These are phyloP conservation scores for Benitochromis conjunctus DNA, from an alignment of 2,113 vertebrate species.

Conservation along the genomic window DNA sequence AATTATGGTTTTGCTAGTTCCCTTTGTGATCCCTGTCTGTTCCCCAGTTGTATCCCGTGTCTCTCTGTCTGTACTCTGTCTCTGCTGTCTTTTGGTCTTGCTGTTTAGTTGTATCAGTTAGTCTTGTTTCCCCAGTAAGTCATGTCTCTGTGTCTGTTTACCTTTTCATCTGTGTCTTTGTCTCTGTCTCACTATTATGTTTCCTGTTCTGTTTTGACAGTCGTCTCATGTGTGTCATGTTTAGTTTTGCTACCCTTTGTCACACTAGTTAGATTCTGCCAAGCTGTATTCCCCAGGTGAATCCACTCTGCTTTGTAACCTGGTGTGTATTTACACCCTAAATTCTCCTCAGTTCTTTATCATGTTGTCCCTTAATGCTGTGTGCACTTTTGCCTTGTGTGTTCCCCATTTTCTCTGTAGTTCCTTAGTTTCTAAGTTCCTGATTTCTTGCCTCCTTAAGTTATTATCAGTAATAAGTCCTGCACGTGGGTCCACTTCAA, in stretches of 20 bases:
- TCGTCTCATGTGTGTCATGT: background rate
- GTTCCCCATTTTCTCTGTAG: background rate
- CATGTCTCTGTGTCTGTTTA: background rate
- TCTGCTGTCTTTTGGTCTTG: too few relatives aligned
- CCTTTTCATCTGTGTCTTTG: background rate
- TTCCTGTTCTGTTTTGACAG: background rate
- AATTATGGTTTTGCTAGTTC: too few relatives aligned
- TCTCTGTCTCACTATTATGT: background rate
- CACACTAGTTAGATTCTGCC: background rate
- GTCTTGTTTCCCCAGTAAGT: background rate
- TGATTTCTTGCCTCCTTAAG: background rate
- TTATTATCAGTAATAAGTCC: background rate
- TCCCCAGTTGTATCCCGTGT: too few relatives aligned
- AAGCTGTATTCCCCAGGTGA: background rate
- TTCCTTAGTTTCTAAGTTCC: background rate
- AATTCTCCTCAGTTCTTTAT: background rate
- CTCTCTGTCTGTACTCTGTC: too few relatives aligned
- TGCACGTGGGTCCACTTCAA: background rate
- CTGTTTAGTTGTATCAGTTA: background rate
- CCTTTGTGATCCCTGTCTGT: too few relatives aligned
- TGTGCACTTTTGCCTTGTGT: background rate
- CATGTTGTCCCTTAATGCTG: background rate
- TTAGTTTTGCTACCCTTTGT: background rate
- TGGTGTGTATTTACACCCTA: background rate
- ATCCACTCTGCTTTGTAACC: background rate